A percentile compares a stretch with the other conserved stretches of the same genome.
Evolutionary conservation across 2,888 invertebrate species (phyloP).

Genomic region (Ceramica pisi): DNA sequence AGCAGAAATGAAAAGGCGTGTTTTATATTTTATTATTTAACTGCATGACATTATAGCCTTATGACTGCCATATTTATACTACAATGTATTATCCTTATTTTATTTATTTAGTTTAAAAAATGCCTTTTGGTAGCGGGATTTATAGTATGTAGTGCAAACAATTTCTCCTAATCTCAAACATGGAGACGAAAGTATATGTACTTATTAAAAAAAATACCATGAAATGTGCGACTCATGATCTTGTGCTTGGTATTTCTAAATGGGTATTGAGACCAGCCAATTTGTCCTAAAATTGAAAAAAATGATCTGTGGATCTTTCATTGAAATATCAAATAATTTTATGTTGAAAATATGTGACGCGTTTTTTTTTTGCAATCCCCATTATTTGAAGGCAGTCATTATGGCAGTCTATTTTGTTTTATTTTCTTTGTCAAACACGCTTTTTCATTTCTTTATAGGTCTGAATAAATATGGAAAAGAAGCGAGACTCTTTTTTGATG

Average conservation of each 20-base stretch:
- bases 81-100: conserved; percentile 27
- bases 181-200: not conserved
- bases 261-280: not conserved
- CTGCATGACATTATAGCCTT: conserved; percentile 56
- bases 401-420: conserved; percentile 61
- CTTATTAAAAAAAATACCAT: not conserved
- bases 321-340: not conserved
- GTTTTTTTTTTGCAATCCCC: conserved; percentile 14
- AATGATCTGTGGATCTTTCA: not conserved
- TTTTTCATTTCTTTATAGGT: conserved; percentile 89
- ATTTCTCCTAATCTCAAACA: not conserved
- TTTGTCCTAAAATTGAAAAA: conserved; percentile 5
- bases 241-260: conserved; percentile 5
- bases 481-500: conserved; percentile 81
- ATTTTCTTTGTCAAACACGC: conserved; percentile 84
- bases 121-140: conserved; percentile 15
- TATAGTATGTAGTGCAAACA: conserved; percentile 17
- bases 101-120: not conserved
- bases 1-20: conserved; percentile 85
- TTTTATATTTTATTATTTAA: conserved; percentile 62
- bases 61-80: conserved; percentile 54
- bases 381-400: conserved; percentile 51
- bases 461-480: conserved; percentile 83
- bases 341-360: conserved; percentile 2
- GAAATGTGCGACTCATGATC: not conserved